Percentiles rank a stretch among this genome's conserved stretches.
phyloP scores from a whole-genome alignment of 2,113 vertebrate genomes.

The Gasterosteus aculeatus region DNA sequence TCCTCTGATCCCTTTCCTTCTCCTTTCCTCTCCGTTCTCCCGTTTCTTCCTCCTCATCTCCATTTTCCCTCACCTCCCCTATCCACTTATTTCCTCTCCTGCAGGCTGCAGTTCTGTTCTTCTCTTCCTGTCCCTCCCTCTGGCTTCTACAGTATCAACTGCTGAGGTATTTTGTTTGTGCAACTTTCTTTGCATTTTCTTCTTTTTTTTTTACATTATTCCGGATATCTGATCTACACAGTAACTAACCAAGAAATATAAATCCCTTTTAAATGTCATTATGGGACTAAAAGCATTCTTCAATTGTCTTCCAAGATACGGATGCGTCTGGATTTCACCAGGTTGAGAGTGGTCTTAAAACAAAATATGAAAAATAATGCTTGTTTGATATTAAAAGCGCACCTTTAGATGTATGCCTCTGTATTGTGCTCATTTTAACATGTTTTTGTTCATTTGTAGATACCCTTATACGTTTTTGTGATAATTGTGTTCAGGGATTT shows the following conservation, averaged over 20 bases:
- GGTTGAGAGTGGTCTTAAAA: too few species aligned
- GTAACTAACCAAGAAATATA: neutral
- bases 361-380: too few species aligned
- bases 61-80: neutral
- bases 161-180: conserved; percentile 53
- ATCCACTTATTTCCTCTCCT: conserved; percentile 34
- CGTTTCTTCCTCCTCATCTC: neutral
- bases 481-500: too few species aligned
- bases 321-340: too few species aligned
- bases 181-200: neutral
- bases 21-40: neutral
- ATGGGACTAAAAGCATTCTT: neutral
- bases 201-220: neutral
- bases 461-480: neutral
- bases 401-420: too few species aligned
- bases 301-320: neutral
- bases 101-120: conserved; percentile 64
- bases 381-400: too few species aligned
- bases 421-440: too few species aligned
- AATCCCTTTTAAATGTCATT: neutral
- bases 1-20: neutral
- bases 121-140: conserved; percentile 69
- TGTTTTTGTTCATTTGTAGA: neutral
- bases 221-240: neutral
- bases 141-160: conserved; percentile 46